Percentiles rank a stretch among this genome's conserved stretches.
Evolutionary conservation across 2,113 vertebrate genomes (phyloP).

Genomic region (Aramus guarauna): DNA sequence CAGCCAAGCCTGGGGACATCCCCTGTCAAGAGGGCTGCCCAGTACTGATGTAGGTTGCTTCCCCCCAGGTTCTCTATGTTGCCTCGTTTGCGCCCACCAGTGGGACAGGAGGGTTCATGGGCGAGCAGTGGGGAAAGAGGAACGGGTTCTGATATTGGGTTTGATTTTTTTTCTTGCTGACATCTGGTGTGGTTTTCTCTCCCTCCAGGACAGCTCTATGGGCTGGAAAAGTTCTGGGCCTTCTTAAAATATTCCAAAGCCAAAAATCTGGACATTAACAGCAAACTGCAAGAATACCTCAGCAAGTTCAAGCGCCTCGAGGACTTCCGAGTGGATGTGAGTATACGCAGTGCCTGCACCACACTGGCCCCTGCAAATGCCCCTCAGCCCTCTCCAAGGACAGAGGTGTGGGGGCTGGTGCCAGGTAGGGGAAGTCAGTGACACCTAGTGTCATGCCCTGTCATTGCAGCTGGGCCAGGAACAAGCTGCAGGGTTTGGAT

Average conservation of each 20-base stretch:
- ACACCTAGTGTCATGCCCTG: background rate
- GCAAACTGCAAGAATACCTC: constrained; percentile 92
- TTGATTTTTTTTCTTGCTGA: background rate
- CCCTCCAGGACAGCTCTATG: constrained; percentile 90
- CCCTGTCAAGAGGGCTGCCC: background rate
- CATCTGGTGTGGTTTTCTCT: background rate
- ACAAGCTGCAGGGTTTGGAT: background rate
- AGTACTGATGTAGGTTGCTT: background rate
- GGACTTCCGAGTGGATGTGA: constrained; percentile 97
- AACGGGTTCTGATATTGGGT: background rate
- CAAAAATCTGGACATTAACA: constrained; percentile 93
- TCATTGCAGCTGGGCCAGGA: background rate
- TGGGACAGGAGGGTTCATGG: background rate
- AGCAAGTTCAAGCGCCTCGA: constrained; percentile 96
- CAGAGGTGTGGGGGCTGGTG: background rate
- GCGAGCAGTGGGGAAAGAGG: background rate
- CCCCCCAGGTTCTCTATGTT: background rate
- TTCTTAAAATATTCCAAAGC: constrained; percentile 99
- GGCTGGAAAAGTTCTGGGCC: constrained; percentile 99
- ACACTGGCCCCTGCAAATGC: background rate
- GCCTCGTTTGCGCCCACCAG: background rate
- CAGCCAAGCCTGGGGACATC: background rate
- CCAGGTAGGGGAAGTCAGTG: background rate
- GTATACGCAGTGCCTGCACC: constrained; percentile 32
- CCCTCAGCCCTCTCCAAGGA: background rate